Evolutionary conservation across 2,888 invertebrate species (phyloP).

Genomic region (Spilarctia lutea): DNA sequence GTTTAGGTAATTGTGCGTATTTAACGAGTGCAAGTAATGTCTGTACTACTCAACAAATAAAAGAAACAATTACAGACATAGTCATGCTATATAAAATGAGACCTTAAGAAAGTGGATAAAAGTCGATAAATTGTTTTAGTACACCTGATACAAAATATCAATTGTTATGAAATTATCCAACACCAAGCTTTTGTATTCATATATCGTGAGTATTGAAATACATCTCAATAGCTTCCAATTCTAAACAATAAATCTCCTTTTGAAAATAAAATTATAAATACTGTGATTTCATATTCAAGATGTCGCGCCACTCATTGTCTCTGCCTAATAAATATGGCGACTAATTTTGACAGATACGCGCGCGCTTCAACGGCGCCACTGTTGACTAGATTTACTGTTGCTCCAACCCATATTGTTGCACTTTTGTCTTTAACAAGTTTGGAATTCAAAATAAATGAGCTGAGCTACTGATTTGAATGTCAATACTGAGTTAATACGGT

Average conservation of each 20-base stretch:
- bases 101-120: background rate
- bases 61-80: background rate
- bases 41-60: background rate
- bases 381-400: slow-evolving; percentile 82
- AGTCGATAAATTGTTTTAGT: background rate
- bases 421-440: slow-evolving; percentile 75
- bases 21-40: background rate
- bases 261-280: slow-evolving; percentile 25
- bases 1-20: background rate
- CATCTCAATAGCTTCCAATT: slow-evolving; percentile 28
- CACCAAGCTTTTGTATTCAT: background rate
- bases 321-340: slow-evolving; percentile 69
- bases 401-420: slow-evolving; percentile 81
- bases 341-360: slow-evolving; percentile 80
- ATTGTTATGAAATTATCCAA: background rate
- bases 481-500: slow-evolving; percentile 80
- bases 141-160: background rate
- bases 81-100: background rate
- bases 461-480: slow-evolving; percentile 85
- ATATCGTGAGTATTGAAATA: slow-evolving; percentile 6
- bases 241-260: slow-evolving; percentile 31
- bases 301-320: slow-evolving; percentile 56
- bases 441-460: slow-evolving; percentile 82
- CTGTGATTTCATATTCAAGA: slow-evolving; percentile 47
- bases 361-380: slow-evolving; percentile 80